Conservation (phyloP, 2,797 vertebrate genomes). For the Halcyon smyrnensis region DNA sequence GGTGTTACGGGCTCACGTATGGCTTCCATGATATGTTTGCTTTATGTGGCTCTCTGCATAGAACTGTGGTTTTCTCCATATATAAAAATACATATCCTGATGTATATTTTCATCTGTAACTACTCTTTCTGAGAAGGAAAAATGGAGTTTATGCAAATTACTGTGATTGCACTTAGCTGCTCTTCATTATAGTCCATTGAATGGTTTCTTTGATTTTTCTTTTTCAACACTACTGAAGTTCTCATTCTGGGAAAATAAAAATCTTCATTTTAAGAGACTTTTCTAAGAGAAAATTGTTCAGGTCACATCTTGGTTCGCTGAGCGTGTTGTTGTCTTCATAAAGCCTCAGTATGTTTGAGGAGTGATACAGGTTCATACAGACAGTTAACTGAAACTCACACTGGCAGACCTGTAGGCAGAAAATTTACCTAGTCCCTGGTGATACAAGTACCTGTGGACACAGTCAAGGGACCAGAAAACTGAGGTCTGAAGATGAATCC, state of each 20-base stretch:
- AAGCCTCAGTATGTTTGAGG: not conserved
- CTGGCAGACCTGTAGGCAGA: not conserved
- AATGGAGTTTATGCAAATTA: constrained; percentile 16
- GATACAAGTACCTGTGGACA: not conserved
- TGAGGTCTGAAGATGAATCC: not conserved
- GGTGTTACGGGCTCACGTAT: not conserved
- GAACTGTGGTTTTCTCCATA: not conserved
- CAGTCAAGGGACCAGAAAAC: not conserved
- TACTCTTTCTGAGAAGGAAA: not conserved
- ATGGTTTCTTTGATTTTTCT: not conserved
- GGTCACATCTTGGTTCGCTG: not conserved
- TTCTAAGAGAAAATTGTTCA: not conserved
- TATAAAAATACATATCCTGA: not conserved
- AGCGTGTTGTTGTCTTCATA: not conserved
- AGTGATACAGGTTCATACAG: not conserved
- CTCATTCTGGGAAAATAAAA: not conserved
- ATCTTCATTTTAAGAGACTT: not conserved
- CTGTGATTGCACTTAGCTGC: constrained; percentile 5
- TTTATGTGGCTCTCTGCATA: not conserved
- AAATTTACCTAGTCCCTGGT: not conserved
- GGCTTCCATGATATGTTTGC: not conserved
- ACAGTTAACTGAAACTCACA: not conserved
- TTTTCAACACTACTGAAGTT: not conserved
- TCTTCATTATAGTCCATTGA: constrained; percentile 36
- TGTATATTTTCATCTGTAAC: constrained; percentile 1